Evolutionary conservation across 2,888 invertebrate genomes (phyloP), one percentile per base, ranked within the genome.

Genomic region (Baccha elongata): DNA sequence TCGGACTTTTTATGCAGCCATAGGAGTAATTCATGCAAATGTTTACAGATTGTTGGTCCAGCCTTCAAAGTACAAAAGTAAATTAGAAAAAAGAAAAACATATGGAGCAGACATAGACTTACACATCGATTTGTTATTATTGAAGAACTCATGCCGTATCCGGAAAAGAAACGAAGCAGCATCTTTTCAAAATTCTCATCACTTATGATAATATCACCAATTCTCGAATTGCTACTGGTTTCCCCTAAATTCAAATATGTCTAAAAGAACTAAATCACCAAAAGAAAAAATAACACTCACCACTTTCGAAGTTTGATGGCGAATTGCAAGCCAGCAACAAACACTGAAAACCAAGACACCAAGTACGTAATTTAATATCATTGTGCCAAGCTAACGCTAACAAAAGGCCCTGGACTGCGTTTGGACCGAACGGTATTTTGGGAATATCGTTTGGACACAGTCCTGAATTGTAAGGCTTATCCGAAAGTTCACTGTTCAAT

Each of bases 41-140:
- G 93, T 88, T 93, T 94, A 89, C 95, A 95, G 86, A 95, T 93
- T 81, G 94, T 94, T 13, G 95, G 95, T 6, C 96, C 96, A 86
- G 94, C 95, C 95, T 95, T 86, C 37, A 86, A 88, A 64, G 73
- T 10, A 58, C 78, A 60, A 53, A 88, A 91, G 35, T 53, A 17
- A 11, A 4, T 53, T 35, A 35, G 91, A 80, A 13, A 86, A 13
- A 32, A 32, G 29, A 53, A 21, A 37, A 32, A 52, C 0, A 29
- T 7, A 17, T 13, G 0, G 7, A n/a, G 48, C 8, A 67, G 6
- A 7, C 15, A 6, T 35, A 64, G 48, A 87, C 88, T 86, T 89
- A 90, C 90, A 86, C 90, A 91, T 53, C 90, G 88, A 86, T 90
- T 90, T 7, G 89, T 88, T 4, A 89, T 88, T 3, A 89, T 89